Evolutionary conservation across 2,888 invertebrate genomes (phyloP), one percentile per base, ranked within the genome.

Genomic region (Germaria angustata): DNA sequence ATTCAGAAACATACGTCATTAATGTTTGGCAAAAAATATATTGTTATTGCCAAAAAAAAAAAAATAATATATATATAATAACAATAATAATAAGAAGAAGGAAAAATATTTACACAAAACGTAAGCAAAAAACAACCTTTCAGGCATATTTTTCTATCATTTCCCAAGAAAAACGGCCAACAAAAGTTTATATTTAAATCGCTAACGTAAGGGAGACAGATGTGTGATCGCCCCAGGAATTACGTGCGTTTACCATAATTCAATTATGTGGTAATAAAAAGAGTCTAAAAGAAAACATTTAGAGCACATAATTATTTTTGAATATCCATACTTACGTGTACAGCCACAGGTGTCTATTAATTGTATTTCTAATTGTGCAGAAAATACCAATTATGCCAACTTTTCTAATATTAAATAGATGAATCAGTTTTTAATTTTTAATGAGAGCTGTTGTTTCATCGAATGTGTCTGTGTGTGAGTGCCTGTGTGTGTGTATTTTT

Each of bases 321-420:
- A 77, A 41, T 51, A 68, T 39, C 59, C 59, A 61, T 41, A 68
- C 68, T 20, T 53, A 36, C 36, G 9, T 2, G 8, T 41, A 17
- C 20, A 73, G 72, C 61, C 66, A 81, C 81, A 81, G 78, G 81
- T 81, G 81, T 53, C 72, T 17, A 46, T 65, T 46, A 65, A 13
- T 17, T 7, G n/a, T 32, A 59, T 59, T 76, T 39, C 17, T 68
- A 71, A 71, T 69, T 65, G 63, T 39, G 68, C 55, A 65, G 34
- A 55, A 46, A 61, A 61, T 68, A 49, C n/a, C 32, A 76, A 81
- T 63, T 68, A 73, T 68, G 36, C 7, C 20, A 51, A 22, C 28
- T 69, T 63, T 76, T 81, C 76, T 71, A 76, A 81, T 76, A 71
- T 76, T 81, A 59, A 81, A 63, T 13, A 44, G 57, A 80, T 81